Base-by-base conservation (phyloP, 2,888 invertebrate genomes). In the Cephus nigrinus region DNA sequence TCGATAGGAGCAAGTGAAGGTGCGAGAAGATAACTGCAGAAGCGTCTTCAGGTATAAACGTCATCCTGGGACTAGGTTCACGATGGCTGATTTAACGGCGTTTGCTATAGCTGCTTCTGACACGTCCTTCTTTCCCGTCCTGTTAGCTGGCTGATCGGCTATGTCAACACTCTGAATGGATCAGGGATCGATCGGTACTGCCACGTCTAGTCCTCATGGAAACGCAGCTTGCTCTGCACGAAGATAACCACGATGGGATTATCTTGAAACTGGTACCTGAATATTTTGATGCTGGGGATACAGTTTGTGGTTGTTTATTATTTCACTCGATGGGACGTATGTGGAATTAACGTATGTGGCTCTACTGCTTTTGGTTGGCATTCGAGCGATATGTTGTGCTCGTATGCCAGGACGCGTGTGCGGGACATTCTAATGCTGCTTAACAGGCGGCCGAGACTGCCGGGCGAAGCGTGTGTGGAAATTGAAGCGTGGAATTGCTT, bases 401-500 rank as follows among this genome's bases (percentile, higher is more conserved):
- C 23, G 55, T 55, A 23, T 23, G 9, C 2, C 55, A 40, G 15
- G 15, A 40, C 40, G 40, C 40, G 40, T 40, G 15, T 40, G 40
- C 40, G 40, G 55, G 55, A 55, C 55, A 55, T 55, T 55, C 55
- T 55, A 55, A 55, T 55, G 55, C 23, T 23, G 1, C 55, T 55
- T 55, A 55, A 55, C 55, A 55, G 71, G 71, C 71, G 33, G 23
- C 36, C 36, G n/a, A 73, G 34, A 68, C 75, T n/a, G 35, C 35
- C 74, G 33, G 30, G 35, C 23, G 31, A 31, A 34, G 76, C 78
- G 73, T 76, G 73, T 78, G 78, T 76, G 77, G 79, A 77, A 69
- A 77, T 86, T 83, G 87, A 86, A 87, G 84, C 86, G 82, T 82
- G 82, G 85, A 84, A 87, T 86, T 84, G 85, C 82, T 85, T 84